Evolutionary conservation across 1,140 invertebrate species (phyloP), one percentile per base, ranked within the genome.

Genomic region (Armadillidium nasatum): DNA sequence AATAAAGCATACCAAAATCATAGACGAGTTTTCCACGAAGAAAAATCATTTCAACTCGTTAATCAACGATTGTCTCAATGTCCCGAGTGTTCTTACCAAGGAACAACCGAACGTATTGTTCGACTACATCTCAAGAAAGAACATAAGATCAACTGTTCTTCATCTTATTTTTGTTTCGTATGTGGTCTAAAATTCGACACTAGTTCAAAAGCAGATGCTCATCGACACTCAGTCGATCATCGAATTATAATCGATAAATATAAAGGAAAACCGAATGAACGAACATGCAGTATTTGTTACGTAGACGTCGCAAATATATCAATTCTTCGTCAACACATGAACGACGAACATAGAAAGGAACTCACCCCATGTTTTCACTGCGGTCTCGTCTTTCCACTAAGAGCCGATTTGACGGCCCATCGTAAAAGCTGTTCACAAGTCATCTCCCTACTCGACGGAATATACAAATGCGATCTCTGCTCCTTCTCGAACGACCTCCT

Each of bases 221-320:
- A 75, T 33, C n/a, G 73, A 67, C 54, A 54, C 22, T 75, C 73
- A 7, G 33, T 44, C 23, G 60, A 44, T 11, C 73, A 75, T 66
- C 19, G 73, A 23, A 44, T 75, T 44, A 75, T 46, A 21, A 44
- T 67, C 7, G 73, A 67, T 23, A 75, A 45, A 22, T 23, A 75
- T 10, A 54, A 66, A 67, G 60, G 69, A 13, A 67, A 67, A 21
- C 21, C 73, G 15, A 75, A 66, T n/a, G 43, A 33, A 15, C 50
- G 50, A 60, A 60, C 50, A 0, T 75, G 73, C 60, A 75, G 22
- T 9, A 68, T 75, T 50, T 75, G 73, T 43, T 75, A 75, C 73
- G 0, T 10, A 0, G 44, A 44, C 0, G 44, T 68, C 11, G 54
- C 4, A 0, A 54, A 60, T 10, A 19, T 75, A 7, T 19, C 46